A percentile compares a stretch with the other conserved stretches of the same genome.
Conservation (phyloP, 2,888 invertebrate species). For the Drosophila buzzatii region DNA sequence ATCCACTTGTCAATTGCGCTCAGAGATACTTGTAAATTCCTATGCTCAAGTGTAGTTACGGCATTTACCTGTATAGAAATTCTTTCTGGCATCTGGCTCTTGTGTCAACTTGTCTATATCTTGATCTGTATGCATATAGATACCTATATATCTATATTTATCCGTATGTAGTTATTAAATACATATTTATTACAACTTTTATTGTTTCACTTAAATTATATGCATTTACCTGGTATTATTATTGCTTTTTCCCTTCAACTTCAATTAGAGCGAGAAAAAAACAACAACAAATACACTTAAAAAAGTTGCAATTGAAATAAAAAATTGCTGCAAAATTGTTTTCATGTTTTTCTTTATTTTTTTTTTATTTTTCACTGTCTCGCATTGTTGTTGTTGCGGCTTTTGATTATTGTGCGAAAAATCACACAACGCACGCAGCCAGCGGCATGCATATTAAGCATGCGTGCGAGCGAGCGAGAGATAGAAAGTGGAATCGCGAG, state of each 20-base stretch:
- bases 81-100: background rate
- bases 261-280: conserved; percentile 19
- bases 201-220: conserved; percentile 2
- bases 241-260: conserved; percentile 17
- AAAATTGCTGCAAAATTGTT: conserved; percentile 56
- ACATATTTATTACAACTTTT: background rate
- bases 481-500: background rate
- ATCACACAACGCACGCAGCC: conserved; percentile 71
- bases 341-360: background rate
- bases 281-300: conserved; percentile 37
- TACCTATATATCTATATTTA: background rate
- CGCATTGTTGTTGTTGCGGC: conserved; percentile 39
- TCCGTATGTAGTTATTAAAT: background rate
- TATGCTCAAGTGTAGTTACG: background rate
- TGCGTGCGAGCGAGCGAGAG: conserved; percentile 12
- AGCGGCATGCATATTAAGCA: conserved; percentile 71
- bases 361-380: background rate
- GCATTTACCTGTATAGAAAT: background rate
- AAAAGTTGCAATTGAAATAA: conserved; percentile 53
- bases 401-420: conserved; percentile 78
- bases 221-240: background rate
- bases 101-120: background rate
- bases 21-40: background rate
- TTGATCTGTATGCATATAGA: background rate
- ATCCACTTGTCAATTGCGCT: conserved; percentile 19